phyloP scores from a whole-genome alignment of 2,113 vertebrate species.

The Heteronetta atricapilla region DNA sequence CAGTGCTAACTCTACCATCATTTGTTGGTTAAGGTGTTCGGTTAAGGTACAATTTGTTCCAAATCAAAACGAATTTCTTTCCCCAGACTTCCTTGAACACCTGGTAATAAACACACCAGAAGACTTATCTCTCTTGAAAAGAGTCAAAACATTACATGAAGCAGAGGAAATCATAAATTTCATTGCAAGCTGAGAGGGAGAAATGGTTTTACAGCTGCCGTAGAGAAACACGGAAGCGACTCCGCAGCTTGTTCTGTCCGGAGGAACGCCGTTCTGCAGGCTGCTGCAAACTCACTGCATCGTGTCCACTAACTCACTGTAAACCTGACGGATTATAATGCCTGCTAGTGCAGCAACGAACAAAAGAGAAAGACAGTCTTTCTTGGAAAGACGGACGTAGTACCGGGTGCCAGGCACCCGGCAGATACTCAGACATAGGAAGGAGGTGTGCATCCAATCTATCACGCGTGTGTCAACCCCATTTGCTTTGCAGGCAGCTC shows the following conservation, averaged over 20 bases:
- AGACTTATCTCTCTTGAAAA: background rate
- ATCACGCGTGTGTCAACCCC: background rate
- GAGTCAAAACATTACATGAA: background rate
- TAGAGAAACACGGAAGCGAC: background rate
- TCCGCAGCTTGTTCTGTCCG: background rate
- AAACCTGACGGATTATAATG: background rate
- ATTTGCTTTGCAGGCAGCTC: background rate
- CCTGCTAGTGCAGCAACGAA: background rate
- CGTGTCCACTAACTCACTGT: background rate
- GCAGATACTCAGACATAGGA: background rate
- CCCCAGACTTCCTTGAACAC: background rate
- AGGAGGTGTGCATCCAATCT: background rate
- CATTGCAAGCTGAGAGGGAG: background rate
- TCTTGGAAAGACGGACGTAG: background rate
- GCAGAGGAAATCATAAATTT: background rate
- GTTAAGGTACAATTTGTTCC: background rate
- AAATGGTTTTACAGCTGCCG: background rate
- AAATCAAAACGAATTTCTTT: background rate
- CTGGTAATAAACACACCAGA: background rate
- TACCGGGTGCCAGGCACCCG: background rate
- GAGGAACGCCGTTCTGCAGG: background rate
- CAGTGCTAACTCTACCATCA: background rate
- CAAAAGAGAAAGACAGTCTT: background rate
- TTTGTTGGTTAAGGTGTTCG: background rate
- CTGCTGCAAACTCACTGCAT: background rate